Conservation (phyloP, 2,888 invertebrate genomes). For the Craniophora ligustri region DNA sequence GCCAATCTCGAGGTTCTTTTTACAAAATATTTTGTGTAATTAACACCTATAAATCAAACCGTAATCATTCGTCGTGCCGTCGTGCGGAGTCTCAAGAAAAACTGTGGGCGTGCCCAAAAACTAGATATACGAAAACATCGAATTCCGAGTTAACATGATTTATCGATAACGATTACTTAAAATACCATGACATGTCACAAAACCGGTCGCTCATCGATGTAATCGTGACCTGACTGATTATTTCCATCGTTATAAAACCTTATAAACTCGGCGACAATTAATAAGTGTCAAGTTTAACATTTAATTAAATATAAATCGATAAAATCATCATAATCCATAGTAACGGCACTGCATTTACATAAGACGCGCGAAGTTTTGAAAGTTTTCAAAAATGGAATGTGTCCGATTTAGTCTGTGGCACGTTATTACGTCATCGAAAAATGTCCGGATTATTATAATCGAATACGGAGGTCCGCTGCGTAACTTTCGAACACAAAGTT, state of each 20-base stretch:
- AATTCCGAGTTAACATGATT: constrained; percentile 66
- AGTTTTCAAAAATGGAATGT: constrained; percentile 46
- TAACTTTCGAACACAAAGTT: constrained; percentile 18
- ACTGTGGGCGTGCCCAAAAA: constrained; percentile 55
- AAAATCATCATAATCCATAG: constrained; percentile 70
- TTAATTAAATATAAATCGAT: constrained; percentile 76
- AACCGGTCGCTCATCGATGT: constrained; percentile 74
- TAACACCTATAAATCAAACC: constrained; percentile 55
- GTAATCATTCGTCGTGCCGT: constrained; percentile 44
- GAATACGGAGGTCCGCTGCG: neutral
- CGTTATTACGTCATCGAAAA: constrained; percentile 28
- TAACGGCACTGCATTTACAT: constrained; percentile 52
- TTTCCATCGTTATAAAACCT: constrained; percentile 75
- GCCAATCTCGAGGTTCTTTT: constrained; percentile 13
- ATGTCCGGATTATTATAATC: constrained; percentile 30
- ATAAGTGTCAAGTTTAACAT: constrained; percentile 83
- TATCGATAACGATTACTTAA: constrained; percentile 76
- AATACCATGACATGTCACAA: constrained; percentile 74
- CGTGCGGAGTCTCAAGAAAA: constrained; percentile 35
- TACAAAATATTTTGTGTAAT: constrained; percentile 42
- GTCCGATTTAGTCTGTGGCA: constrained; percentile 21
- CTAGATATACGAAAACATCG: constrained; percentile 59
- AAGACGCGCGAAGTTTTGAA: constrained; percentile 42
- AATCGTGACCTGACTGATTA: constrained; percentile 73
- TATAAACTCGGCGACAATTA: constrained; percentile 79